Evolutionary conservation across 2,888 invertebrate genomes (phyloP).

Genomic region (Cryptocephalus primarius): DNA sequence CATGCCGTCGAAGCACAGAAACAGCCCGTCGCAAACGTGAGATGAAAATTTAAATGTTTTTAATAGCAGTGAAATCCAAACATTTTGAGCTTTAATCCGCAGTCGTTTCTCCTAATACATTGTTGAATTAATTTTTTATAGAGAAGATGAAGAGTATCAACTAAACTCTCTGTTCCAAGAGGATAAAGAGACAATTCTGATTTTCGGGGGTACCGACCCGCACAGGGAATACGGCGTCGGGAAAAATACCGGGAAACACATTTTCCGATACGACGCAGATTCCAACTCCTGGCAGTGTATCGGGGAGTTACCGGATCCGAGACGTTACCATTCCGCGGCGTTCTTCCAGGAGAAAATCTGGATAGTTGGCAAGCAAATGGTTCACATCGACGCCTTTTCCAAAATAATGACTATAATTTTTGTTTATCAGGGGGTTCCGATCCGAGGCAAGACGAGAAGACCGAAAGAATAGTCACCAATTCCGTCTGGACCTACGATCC

Average conservation of each 20-base stretch:
- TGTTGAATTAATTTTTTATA: no score
- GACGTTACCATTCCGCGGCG: conserved; percentile 57
- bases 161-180: conserved; percentile 9
- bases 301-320: conserved; percentile 56
- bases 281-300: conserved; percentile 55
- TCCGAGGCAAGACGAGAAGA: conserved; percentile 47
- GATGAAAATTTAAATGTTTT: background rate
- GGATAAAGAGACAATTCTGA: conserved; percentile 45
- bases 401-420: no score
- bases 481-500: conserved; percentile 63
- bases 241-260: conserved; percentile 51
- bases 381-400: no score
- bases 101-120: no score
- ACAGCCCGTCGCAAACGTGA: conserved; percentile 1
- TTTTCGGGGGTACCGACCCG: conserved; percentile 61
- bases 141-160: no score
- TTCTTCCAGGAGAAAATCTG: conserved; percentile 54
- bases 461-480: conserved; percentile 46
- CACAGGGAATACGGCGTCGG: conserved; percentile 45
- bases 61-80: background rate
- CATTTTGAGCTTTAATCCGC: no score
- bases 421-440: conserved; percentile 48
- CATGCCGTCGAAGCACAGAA: conserved; percentile 3
- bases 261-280: conserved; percentile 47
- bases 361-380: conserved; percentile 45